Evolutionary conservation across 92 coral and sea anemone genomes (phyloP).

Genomic region (Porites cylindrica): DNA sequence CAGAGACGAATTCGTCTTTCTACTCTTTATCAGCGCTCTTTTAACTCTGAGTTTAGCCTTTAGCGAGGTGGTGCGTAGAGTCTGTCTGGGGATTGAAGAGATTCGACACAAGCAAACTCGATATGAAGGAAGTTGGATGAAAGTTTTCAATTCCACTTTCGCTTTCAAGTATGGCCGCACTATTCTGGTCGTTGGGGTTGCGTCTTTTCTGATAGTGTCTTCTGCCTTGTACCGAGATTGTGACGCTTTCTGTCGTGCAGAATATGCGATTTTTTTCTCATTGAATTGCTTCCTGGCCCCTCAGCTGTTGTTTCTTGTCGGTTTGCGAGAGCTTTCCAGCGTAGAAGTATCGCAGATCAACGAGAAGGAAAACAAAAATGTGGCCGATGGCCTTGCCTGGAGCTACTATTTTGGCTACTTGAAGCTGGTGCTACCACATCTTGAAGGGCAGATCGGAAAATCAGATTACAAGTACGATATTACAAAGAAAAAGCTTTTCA

Average conservation of each 20-base stretch:
- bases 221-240: conserved; percentile 5
- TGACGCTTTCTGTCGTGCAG: neutral
- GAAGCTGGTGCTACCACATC: conserved; percentile 77
- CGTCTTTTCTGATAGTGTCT: conserved; percentile 4
- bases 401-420: conserved; percentile 91
- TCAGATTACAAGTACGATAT: conserved; percentile 60
- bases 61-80: conserved; percentile 79
- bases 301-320: conserved; percentile 60
- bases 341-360: conserved; percentile 80
- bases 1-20: conserved; percentile 13
- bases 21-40: conserved; percentile 58
- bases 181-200: conserved; percentile 33
- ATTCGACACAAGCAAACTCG: conserved; percentile 71
- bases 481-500: conserved; percentile 64
- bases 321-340: conserved; percentile 70
- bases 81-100: conserved; percentile 83
- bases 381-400: conserved; percentile 97
- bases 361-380: conserved; percentile 84
- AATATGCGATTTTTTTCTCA: conserved; percentile 34
- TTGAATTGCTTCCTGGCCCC: conserved; percentile 66
- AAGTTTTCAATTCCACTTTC: conserved; percentile 65
- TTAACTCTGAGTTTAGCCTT: conserved; percentile 65
- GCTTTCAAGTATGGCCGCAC: conserved; percentile 34
- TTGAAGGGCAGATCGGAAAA: conserved; percentile 61
- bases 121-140: conserved; percentile 72